Conservation (phyloP, 2,888 invertebrate species). For the Drosophila neotestacea region DNA sequence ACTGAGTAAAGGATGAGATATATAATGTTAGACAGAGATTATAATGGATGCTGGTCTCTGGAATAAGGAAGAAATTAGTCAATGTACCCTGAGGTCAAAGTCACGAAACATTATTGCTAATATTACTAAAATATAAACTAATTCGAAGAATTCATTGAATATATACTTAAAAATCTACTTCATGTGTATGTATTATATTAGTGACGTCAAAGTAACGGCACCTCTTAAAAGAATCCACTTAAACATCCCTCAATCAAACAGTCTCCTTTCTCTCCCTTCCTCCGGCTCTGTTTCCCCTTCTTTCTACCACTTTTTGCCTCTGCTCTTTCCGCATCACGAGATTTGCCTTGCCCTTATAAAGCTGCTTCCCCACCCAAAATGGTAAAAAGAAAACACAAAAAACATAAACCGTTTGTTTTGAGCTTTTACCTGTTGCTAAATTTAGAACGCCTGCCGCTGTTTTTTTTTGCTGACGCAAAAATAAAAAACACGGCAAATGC, state of each 20-base stretch:
- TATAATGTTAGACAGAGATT: background rate
- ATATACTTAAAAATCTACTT: background rate
- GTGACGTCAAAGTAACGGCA: conserved; percentile 40
- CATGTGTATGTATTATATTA: background rate
- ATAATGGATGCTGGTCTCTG: too few relatives aligned
- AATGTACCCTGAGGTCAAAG: too few relatives aligned
- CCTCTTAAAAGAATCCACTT: conserved; percentile 5
- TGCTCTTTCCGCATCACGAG: conserved; percentile 62
- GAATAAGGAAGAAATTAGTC: too few relatives aligned
- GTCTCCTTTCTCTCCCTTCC: background rate
- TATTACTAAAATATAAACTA: too few relatives aligned
- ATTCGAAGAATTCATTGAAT: too few relatives aligned
- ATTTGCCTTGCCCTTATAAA: conserved; percentile 65
- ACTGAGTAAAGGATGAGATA: conserved; percentile 10
- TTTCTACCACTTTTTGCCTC: background rate
- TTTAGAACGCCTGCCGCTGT: conserved; percentile 71
- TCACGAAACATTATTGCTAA: too few relatives aligned
- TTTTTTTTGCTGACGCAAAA: conserved; percentile 65
- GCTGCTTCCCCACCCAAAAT: conserved; percentile 45
- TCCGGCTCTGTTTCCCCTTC: background rate
- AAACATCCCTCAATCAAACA: conserved; percentile 1
- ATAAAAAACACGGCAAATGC: conserved; percentile 21
- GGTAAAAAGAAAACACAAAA: conserved; percentile 26
- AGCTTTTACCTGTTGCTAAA: conserved; percentile 75
- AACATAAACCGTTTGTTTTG: conserved; percentile 63